Evolutionary conservation across 2,888 invertebrate genomes (phyloP), one percentile per base, ranked within the genome.

Genomic region (Zhuqinia jingwanae): DNA sequence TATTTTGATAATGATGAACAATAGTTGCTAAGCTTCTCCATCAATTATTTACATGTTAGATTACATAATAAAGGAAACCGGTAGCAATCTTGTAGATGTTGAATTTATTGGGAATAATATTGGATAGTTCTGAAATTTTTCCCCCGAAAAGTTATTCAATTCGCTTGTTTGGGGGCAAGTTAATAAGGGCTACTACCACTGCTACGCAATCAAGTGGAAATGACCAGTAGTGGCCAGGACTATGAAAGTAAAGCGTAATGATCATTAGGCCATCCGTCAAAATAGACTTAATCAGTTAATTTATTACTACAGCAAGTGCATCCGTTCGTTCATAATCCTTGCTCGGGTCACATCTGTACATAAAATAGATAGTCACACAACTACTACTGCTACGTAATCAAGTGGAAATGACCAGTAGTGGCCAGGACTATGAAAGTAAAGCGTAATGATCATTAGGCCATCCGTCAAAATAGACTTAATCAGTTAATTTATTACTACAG

Each of bases 221-320:
- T 27, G 25, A 50, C 45, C 27, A 25, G 27, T 20, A 36, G 36
- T 73, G 50, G n/a, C 25, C 73, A 45, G 47, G 50, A 5, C 25
- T 50, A 45, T 13, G 50, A 25, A 25, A n/a, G n/a, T n/a, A n/a
- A n/a, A 20, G 15, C 2, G 56, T 76, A 58, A 42, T 58, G 73
- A 68, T 58, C 68, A 73, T 81, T 81, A 70, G 73, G 60, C 17
- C 80, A 70, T 68, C 79, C 22, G 56, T 70, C 81, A 58, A 73
- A 81, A 56, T 30, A 80, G 15, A 13, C 27, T 20, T 30, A 30
- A 45, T 73, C 60, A 58, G 17, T 27, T 60, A 73, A 73, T 73
- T 81, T 73, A 81, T 47, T 56, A n/a, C n/a, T n/a, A 15, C 11
- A 50, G 47, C 77, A 76, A 76, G 56, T 76, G 56, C 17, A 27